Evolutionary conservation across 2,113 vertebrate genomes (phyloP).

Genomic region (Phoenicopterus ruber): DNA sequence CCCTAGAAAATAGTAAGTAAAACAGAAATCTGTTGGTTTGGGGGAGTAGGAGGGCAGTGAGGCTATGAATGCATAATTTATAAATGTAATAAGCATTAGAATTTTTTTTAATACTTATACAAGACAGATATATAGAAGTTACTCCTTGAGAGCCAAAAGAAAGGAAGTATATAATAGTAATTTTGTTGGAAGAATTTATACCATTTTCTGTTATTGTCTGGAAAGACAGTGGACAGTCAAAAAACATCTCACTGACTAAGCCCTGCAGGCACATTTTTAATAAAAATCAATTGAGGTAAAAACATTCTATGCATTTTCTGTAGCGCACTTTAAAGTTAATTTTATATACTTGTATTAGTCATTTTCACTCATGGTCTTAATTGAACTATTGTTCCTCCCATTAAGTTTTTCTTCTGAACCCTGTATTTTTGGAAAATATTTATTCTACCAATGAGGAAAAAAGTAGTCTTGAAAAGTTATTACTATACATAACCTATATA

Average conservation of each 20-base stretch:
- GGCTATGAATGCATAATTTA: not conserved
- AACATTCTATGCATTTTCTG: not conserved
- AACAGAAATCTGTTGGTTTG: not conserved
- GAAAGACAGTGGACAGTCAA: not conserved
- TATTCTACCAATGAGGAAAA: not conserved
- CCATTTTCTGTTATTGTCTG: not conserved
- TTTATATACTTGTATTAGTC: not conserved
- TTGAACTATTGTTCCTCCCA: not conserved
- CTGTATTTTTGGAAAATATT: not conserved
- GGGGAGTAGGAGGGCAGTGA: fast-evolving
- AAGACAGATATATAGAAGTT: not conserved
- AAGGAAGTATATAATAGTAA: not conserved
- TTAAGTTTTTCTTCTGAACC: not conserved
- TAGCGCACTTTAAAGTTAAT: not conserved
- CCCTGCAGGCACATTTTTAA: not conserved
- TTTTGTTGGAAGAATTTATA: not conserved
- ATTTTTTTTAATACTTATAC: not conserved
- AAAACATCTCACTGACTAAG: not conserved
- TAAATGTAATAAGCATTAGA: not conserved
- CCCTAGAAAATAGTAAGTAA: not conserved
- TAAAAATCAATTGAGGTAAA: not conserved
- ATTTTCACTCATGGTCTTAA: not conserved
- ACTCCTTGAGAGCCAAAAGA: not conserved
- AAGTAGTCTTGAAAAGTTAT: not conserved
- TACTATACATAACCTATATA: not conserved